phyloP scores from a whole-genome alignment of 2,888 invertebrate species.

The Proisotoma minuta region DNA sequence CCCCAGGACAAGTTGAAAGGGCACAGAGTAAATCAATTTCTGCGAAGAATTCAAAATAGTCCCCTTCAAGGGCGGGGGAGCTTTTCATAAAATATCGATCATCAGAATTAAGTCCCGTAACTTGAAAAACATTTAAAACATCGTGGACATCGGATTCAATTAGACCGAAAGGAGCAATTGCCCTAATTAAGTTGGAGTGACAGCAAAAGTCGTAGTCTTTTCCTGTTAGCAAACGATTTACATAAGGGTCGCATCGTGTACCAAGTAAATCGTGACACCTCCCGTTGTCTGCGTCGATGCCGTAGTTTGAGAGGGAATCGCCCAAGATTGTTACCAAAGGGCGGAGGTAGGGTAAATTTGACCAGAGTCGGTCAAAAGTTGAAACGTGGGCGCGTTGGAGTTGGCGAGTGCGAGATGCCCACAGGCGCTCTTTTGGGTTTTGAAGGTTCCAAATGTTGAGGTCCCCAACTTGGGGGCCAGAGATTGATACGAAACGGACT shows the following conservation, averaged over 20 bases:
- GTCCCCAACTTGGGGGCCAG: conserved; percentile 55
- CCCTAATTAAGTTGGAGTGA: conserved; percentile 53
- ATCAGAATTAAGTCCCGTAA: conserved; percentile 52
- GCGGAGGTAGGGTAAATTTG: conserved; percentile 53
- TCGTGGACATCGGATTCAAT: conserved; percentile 55
- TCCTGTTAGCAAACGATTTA: conserved; percentile 54
- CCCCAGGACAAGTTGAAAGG: conserved; percentile 54
- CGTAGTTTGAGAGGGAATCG: conserved; percentile 53
- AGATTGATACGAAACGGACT: conserved; percentile 53
- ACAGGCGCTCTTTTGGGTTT: conserved; percentile 53
- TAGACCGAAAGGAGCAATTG: conserved; percentile 51
- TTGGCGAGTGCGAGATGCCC: conserved; percentile 54
- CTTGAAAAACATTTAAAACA: conserved; percentile 57
- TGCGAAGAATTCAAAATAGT: conserved; percentile 56
- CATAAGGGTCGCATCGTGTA: conserved; percentile 54
- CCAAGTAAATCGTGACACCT: conserved; percentile 54
- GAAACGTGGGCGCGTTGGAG: conserved; percentile 53
- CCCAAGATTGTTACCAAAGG: conserved; percentile 55
- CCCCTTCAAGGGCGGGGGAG: conserved; percentile 54
- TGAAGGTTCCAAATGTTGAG: conserved; percentile 55
- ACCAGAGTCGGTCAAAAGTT: conserved; percentile 55
- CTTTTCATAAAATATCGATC: conserved; percentile 56
- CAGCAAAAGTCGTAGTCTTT: conserved; percentile 52
- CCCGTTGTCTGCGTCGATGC: conserved; percentile 55
- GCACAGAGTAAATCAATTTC: conserved; percentile 55